Evolutionary conservation across 1,140 invertebrate species (phyloP).

Genomic region (Zophobas atratus): DNA sequence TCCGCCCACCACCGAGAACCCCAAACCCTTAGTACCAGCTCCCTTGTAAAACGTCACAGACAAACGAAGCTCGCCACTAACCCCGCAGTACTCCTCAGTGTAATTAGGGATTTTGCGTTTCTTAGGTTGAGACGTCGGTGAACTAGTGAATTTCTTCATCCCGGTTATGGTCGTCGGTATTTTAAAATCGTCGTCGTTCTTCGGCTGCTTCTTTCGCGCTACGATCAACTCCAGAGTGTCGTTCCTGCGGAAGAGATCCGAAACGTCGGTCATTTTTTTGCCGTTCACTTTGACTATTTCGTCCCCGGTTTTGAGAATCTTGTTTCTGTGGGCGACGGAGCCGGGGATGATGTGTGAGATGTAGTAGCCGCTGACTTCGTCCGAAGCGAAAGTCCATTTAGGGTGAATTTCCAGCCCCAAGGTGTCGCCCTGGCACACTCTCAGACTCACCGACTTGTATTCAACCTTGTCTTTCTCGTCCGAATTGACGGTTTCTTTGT

Average conservation of each 20-base stretch:
- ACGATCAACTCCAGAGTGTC: conserved; percentile 25
- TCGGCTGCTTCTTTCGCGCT: conserved; percentile 12
- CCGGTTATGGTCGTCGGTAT: conserved; percentile 51
- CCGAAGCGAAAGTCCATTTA: conserved; percentile 67
- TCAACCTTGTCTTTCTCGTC: neutral
- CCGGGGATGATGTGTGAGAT: conserved; percentile 74
- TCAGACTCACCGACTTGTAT: conserved; percentile 2
- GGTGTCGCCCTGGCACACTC: conserved; percentile 69
- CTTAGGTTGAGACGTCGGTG: neutral
- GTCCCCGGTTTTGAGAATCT: conserved; percentile 83
- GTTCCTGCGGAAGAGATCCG: conserved; percentile 48
- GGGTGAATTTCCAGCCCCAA: conserved; percentile 75
- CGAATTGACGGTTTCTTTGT: neutral
- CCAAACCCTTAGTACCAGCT: conserved; percentile 79
- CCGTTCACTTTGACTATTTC: conserved; percentile 91
- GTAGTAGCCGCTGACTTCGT: conserved; percentile 71
- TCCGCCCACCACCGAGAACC: conserved; percentile 88
- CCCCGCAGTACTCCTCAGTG: conserved; percentile 8
- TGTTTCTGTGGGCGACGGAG: conserved; percentile 78
- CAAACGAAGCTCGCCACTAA: conserved; percentile 41
- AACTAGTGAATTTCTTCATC: conserved; percentile 60
- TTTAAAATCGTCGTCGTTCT: neutral
- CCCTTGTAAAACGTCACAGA: conserved; percentile 79
- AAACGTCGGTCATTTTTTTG: conserved; percentile 79
- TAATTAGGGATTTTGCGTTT: neutral